phyloP scores from a whole-genome alignment of 2,888 invertebrate species.

The Watsonalla binaria region DNA sequence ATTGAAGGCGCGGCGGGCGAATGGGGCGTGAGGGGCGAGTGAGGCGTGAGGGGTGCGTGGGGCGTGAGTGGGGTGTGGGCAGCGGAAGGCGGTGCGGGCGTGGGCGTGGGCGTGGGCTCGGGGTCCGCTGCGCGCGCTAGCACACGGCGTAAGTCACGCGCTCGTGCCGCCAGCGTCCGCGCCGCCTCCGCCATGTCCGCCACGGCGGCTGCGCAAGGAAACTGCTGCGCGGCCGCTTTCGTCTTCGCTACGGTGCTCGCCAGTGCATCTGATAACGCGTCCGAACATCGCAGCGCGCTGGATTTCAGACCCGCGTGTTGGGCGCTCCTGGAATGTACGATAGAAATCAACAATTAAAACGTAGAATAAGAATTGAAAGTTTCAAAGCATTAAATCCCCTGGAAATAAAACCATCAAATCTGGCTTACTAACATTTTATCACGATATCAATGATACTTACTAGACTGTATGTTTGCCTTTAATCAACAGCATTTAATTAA shows the following conservation, averaged over 20 bases:
- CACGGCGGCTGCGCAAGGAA: conserved; percentile 93
- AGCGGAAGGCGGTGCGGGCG: conserved; percentile 52
- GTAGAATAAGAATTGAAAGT: too few species aligned
- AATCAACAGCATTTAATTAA: neutral
- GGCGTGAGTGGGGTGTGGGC: conserved; percentile 53
- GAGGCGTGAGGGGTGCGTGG: conserved; percentile 57
- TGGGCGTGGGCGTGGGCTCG: conserved; percentile 43
- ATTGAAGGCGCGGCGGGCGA: conserved; percentile 43
- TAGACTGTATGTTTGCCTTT: too few species aligned
- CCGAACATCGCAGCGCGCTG: conserved; percentile 86
- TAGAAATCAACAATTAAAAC: neutral
- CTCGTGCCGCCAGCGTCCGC: conserved; percentile 89
- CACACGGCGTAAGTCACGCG: conserved; percentile 87
- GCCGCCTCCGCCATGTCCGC: conserved; percentile 97
- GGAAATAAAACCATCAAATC: too few species aligned
- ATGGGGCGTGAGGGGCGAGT: conserved; percentile 25
- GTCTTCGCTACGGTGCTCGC: conserved; percentile 92
- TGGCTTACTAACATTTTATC: too few species aligned
- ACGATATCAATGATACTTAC: too few species aligned
- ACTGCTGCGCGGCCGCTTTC: conserved; percentile 93
- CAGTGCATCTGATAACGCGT: conserved; percentile 88
- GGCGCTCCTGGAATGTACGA: conserved; percentile 80
- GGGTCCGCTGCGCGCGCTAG: conserved; percentile 84
- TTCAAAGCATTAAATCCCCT: too few species aligned
- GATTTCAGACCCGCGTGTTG: conserved; percentile 85